These are phyloP conservation scores for Orius insidiosus DNA, from an alignment of 1,140 invertebrate species.

Conservation along the genomic window DNA sequence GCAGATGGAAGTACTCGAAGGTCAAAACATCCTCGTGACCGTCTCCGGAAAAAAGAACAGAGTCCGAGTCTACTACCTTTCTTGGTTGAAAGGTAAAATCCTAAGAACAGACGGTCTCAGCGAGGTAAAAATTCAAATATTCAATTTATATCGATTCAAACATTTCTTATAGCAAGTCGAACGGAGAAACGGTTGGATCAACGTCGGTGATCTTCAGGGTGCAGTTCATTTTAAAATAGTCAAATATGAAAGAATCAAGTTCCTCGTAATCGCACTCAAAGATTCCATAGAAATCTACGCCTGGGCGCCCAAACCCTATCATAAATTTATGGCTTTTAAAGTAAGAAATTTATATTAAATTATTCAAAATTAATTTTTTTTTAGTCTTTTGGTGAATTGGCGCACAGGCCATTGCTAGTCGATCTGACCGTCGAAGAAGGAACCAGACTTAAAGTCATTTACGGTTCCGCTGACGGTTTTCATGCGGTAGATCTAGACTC, in stretches of 20 bases:
- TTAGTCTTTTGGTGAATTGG: slow-evolving; percentile 56
- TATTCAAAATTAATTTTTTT: slow-evolving; percentile 17
- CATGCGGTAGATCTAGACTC: slow-evolving; percentile 98
- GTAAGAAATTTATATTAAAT: slow-evolving; percentile 24
- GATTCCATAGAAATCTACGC: slow-evolving; percentile 99
- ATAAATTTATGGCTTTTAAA: slow-evolving; percentile 99
- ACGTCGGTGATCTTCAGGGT: slow-evolving; percentile 96
- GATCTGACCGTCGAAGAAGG: slow-evolving; percentile 98
- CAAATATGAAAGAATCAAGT: slow-evolving; percentile 99
- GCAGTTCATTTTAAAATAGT: slow-evolving; percentile 99
- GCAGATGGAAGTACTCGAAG: slow-evolving; percentile 99
- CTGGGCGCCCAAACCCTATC: slow-evolving; percentile 99
- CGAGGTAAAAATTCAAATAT: slow-evolving; percentile 42
- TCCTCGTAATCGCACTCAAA: slow-evolving; percentile 95
- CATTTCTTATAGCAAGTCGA: slow-evolving; percentile 65
- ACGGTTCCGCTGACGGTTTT: slow-evolving; percentile 95
- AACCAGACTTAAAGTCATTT: slow-evolving; percentile 94
- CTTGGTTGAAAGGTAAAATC: slow-evolving; percentile 98
- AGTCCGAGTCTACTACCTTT: slow-evolving; percentile 95
- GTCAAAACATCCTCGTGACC: slow-evolving; percentile 98
- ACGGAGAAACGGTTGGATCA: slow-evolving; percentile 96
- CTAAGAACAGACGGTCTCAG: slow-evolving; percentile 87
- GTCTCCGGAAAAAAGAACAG: slow-evolving; percentile 98
- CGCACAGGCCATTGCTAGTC: slow-evolving; percentile 75
- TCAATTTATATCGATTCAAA: too few species aligned